Conservation (phyloP, 2,888 invertebrate species). For the Nudaria mundana region DNA sequence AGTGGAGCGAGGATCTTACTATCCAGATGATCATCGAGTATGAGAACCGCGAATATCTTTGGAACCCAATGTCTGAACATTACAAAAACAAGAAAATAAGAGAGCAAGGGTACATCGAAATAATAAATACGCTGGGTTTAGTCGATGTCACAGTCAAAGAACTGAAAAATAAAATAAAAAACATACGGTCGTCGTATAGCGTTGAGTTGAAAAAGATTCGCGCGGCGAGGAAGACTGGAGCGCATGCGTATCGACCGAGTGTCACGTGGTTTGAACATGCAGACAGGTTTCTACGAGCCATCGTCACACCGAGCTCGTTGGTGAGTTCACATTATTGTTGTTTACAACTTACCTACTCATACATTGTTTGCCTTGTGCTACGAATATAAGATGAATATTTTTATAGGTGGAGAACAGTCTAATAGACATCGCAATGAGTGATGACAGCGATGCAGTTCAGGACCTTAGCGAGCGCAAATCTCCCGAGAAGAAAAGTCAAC, state of each 20-base stretch:
- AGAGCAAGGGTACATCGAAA: constrained; percentile 75
- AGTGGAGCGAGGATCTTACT: constrained; percentile 78
- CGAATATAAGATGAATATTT: constrained; percentile 35
- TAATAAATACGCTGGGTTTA: constrained; percentile 71
- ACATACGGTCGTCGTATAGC: constrained; percentile 77
- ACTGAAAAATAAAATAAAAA: constrained; percentile 78
- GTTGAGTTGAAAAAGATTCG: constrained; percentile 79
- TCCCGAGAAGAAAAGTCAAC: constrained; percentile 71
- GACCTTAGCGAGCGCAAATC: constrained; percentile 74
- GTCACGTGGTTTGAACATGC: constrained; percentile 81
- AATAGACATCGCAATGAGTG: constrained; percentile 70
- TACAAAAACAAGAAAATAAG: constrained; percentile 78
- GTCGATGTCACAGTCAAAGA: constrained; percentile 75
- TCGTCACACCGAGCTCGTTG: constrained; percentile 79
- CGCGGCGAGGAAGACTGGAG: constrained; percentile 77
- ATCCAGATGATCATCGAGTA: constrained; percentile 78
- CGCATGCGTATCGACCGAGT: constrained; percentile 79
- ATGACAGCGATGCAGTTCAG: constrained; percentile 74
- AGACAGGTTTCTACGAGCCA: constrained; percentile 79
- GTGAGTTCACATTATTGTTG: constrained; percentile 57
- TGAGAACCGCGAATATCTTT: constrained; percentile 75
- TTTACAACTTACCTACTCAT: constrained; percentile 45
- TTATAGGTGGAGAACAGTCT: constrained; percentile 72
- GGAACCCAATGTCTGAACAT: constrained; percentile 76
- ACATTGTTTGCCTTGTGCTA: constrained; percentile 43